Conservation (phyloP, 2,113 vertebrate genomes). For the Callipepla californica region DNA sequence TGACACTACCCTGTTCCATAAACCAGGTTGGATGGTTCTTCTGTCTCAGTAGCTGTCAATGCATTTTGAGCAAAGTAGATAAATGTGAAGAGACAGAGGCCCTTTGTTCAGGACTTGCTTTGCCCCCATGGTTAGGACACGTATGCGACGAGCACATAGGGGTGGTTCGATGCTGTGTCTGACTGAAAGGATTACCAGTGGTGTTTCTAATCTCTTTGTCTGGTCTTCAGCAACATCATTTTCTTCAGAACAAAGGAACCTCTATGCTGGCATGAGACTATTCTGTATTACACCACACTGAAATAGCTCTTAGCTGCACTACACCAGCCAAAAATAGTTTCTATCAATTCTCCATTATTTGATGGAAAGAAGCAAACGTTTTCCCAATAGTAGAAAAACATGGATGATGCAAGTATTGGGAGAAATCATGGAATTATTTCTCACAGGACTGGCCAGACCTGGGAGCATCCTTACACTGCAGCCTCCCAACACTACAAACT, state of each 20-base stretch:
- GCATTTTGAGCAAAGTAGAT: background rate
- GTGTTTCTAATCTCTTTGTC: background rate
- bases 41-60: background rate
- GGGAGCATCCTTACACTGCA: background rate
- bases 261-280: background rate
- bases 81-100: background rate
- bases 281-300: background rate
- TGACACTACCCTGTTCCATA: accelerated
- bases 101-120: background rate
- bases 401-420: slow-evolving; percentile 15
- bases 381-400: background rate
- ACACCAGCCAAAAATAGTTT: slow-evolving; percentile 48
- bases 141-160: background rate
- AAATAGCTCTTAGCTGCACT: slow-evolving; percentile 1
- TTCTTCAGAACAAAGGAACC: slow-evolving; percentile 29
- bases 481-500: background rate
- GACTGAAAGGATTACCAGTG: background rate
- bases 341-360: background rate
- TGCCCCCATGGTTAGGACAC: background rate
- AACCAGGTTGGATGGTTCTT: background rate
- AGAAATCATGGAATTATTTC: background rate
- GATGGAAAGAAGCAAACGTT: slow-evolving; percentile 7
- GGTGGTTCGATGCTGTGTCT: background rate
- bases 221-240: background rate
- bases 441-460: background rate